Conservation (phyloP, 2,888 invertebrate species). For the Craniophora ligustri region DNA sequence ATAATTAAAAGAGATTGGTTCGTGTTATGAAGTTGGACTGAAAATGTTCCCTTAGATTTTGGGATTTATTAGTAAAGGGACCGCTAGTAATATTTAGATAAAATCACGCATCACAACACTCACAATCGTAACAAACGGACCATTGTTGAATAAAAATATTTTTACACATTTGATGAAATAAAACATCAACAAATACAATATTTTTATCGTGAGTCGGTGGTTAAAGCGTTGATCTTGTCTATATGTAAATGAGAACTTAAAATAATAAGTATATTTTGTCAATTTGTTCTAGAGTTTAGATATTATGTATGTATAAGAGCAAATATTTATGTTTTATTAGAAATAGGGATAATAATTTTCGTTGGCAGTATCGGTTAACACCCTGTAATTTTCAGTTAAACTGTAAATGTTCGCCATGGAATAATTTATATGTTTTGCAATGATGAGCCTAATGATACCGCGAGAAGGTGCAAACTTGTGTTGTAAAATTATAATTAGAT, state of each 20-base stretch:
- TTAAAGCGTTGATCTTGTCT: slow-evolving; percentile 73
- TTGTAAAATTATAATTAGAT: slow-evolving; percentile 44
- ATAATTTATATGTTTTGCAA: slow-evolving; percentile 27
- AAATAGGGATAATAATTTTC: slow-evolving; percentile 50
- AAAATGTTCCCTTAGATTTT: slow-evolving; percentile 28
- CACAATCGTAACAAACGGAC: slow-evolving; percentile 82
- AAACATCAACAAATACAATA: slow-evolving; percentile 65
- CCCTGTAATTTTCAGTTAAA: slow-evolving; percentile 61
- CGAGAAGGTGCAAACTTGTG: slow-evolving; percentile 47
- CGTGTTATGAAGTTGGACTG: slow-evolving; percentile 54
- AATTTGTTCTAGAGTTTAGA: slow-evolving; percentile 81
- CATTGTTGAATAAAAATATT: slow-evolving; percentile 83
- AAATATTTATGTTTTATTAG: slow-evolving; percentile 71
- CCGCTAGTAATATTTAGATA: slow-evolving; percentile 71
- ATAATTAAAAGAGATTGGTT: slow-evolving; percentile 52
- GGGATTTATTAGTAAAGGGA: slow-evolving; percentile 57
- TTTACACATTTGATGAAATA: slow-evolving; percentile 77
- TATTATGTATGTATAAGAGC: slow-evolving; percentile 65
- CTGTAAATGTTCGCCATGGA: slow-evolving; percentile 50
- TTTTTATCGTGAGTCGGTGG: slow-evolving; percentile 70
- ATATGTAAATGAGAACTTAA: slow-evolving; percentile 75
- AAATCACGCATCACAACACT: slow-evolving; percentile 75
- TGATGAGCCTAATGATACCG: slow-evolving; percentile 39
- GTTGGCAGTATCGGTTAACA: slow-evolving; percentile 56
- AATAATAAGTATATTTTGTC: slow-evolving; percentile 80